Conservation (phyloP, 2,797 vertebrate genomes). For the Crenuchus spilurus region DNA sequence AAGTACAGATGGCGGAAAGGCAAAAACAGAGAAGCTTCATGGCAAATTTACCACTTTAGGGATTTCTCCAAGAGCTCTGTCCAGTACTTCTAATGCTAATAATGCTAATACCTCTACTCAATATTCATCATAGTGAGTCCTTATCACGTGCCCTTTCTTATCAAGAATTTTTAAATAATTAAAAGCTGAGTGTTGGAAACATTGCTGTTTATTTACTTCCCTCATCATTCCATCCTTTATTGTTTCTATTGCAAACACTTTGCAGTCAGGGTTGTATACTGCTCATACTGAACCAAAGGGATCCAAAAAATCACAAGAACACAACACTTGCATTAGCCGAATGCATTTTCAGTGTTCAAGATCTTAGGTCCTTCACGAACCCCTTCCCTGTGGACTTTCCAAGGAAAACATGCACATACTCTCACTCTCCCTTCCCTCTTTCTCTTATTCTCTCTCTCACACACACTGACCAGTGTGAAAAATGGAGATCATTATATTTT, state of each 20-base stretch:
- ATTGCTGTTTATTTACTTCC: not conserved
- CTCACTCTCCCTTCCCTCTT: not conserved
- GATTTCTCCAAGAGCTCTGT: too few species aligned
- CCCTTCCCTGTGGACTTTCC: not conserved
- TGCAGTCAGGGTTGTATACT: not conserved
- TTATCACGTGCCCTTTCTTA: not conserved
- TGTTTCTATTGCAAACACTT: not conserved
- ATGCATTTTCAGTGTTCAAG: conserved; percentile 65
- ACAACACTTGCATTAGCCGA: conserved; percentile 61
- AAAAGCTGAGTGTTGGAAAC: not conserved
- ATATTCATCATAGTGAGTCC: not conserved
- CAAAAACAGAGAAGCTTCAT: too few species aligned
- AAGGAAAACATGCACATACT: not conserved
- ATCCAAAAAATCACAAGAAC: conserved; percentile 35
- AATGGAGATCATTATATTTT: conserved; percentile 6
- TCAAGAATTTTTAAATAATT: not conserved
- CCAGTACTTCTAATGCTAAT: too few species aligned
- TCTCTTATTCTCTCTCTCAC: not conserved
- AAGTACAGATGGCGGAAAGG: too few species aligned
- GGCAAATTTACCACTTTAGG: too few species aligned
- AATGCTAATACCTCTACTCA: not conserved
- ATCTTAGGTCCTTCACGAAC: conserved; percentile 32
- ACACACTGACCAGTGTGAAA: not conserved
- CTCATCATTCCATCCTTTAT: not conserved
- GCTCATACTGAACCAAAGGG: not conserved